Evolutionary conservation across 2,113 vertebrate genomes (phyloP).

Genomic region (Gavia stellata): DNA sequence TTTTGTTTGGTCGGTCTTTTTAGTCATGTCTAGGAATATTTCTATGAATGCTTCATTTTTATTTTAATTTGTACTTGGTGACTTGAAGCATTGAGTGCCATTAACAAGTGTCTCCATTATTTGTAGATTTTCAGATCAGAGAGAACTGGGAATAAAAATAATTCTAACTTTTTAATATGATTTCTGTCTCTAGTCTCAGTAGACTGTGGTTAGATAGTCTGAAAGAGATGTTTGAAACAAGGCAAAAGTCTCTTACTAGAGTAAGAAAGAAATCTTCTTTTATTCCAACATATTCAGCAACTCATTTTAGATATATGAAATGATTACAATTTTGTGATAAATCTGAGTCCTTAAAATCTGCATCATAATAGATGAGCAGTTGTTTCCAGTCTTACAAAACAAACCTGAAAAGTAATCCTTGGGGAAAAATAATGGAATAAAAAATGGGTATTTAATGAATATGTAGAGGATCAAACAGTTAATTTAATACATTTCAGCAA

Average conservation of each 20-base stretch:
- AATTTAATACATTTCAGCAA: background rate
- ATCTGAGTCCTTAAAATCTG: background rate
- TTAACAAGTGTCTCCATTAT: background rate
- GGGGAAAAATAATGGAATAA: background rate
- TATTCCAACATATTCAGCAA: background rate
- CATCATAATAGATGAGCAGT: background rate
- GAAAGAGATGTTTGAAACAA: background rate
- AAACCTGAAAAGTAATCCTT: background rate
- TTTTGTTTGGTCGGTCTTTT: background rate
- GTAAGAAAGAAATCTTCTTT: background rate
- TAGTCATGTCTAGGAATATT: background rate
- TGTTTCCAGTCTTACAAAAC: background rate
- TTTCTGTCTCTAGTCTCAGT: background rate
- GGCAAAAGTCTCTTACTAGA: background rate
- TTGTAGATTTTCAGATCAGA: background rate
- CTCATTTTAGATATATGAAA: background rate
- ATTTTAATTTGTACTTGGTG: background rate
- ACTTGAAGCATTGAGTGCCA: background rate
- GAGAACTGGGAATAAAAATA: background rate
- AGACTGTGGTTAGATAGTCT: background rate
- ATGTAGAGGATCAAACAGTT: background rate
- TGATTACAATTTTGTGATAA: background rate
- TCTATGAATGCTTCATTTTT: background rate
- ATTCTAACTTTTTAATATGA: background rate
- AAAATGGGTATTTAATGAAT: background rate